Evolutionary conservation across 2,888 invertebrate genomes (phyloP).

Genomic region (Campopleginae sp.): DNA sequence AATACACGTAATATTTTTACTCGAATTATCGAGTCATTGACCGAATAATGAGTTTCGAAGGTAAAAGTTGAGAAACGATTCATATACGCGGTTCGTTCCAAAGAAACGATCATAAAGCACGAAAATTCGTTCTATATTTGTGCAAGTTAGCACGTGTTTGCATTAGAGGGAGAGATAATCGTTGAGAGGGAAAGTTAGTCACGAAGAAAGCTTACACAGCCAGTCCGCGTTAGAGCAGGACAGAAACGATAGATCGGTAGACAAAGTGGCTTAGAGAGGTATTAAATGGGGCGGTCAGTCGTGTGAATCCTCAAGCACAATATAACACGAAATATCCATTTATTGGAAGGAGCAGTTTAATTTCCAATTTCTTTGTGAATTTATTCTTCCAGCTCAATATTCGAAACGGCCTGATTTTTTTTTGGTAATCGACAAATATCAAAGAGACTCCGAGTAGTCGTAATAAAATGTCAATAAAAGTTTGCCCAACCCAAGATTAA

Average conservation of each 20-base stretch:
- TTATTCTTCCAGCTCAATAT: background rate
- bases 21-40: background rate
- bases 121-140: conserved; percentile 36
- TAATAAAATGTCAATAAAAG: conserved; percentile 9
- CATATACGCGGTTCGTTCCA: background rate
- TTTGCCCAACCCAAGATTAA: background rate
- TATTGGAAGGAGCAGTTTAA: background rate
- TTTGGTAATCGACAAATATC: conserved; percentile 1
- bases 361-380: background rate
- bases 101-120: conserved; percentile 22
- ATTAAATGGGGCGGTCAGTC: conserved; percentile 15
- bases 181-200: conserved; percentile 31
- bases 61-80: background rate
- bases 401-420: background rate
- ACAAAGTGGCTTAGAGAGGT: conserved; percentile 47
- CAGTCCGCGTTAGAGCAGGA: conserved; percentile 16
- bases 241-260: conserved; percentile 19
- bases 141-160: conserved; percentile 34
- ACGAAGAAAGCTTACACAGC: conserved; percentile 31
- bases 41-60: background rate
- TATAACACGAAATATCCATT: conserved; percentile 8
- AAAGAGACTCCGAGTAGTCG: background rate
- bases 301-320: conserved; percentile 27
- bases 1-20: background rate
- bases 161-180: conserved; percentile 32